Conservation (phyloP, 2,888 invertebrate species). For the Osedax frankpressi region DNA sequence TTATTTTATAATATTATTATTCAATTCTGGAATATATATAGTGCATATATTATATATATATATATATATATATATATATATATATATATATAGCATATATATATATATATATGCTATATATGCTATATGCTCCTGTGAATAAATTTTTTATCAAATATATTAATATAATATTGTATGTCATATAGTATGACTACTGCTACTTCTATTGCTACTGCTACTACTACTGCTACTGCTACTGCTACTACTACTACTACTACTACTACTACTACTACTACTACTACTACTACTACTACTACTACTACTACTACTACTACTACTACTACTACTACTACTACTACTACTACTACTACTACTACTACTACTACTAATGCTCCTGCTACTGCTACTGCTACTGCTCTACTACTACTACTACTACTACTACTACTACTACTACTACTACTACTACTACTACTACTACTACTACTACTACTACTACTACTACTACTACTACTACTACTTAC, state of each 20-base stretch:
- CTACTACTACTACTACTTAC: conserved; percentile 23
- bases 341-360: neutral
- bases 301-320: neutral
- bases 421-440: conserved; percentile 23
- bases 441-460: conserved; percentile 22
- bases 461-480: conserved; percentile 21
- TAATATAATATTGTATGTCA: too few relatives aligned
- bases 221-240: neutral
- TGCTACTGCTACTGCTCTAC: neutral
- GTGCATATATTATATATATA: too few relatives aligned
- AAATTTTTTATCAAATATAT: too few relatives aligned
- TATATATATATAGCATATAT: too few relatives aligned
- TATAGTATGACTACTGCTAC: neutral
- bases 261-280: neutral
- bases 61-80: too few relatives aligned
- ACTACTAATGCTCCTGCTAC: neutral
- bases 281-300: neutral
- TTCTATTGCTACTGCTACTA: neutral
- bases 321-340: neutral
- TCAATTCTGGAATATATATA: too few relatives aligned
- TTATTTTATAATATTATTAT: too few relatives aligned
- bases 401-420: conserved; percentile 17
- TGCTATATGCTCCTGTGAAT: too few relatives aligned
- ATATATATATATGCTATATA: too few relatives aligned
- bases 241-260: neutral